A percentile compares a stretch with the other conserved stretches of the same genome.
These are phyloP conservation scores for Varroa destructor DNA, from an alignment of 1,140 invertebrate species.

Conservation along the genomic window DNA sequence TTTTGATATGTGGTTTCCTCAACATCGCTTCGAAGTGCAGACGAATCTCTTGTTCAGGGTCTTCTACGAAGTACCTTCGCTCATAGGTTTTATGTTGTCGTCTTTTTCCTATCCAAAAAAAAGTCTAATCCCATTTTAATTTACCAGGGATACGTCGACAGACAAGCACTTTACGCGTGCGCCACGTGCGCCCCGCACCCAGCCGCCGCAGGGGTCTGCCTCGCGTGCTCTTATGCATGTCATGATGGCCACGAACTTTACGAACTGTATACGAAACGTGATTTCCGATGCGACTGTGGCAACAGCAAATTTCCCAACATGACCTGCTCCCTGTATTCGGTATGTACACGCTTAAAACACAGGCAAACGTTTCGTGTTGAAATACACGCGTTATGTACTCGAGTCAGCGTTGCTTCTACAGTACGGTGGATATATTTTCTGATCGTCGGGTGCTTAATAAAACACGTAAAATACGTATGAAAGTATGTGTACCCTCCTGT, in stretches of 20 bases:
- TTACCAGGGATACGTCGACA: slow-evolving; percentile 70
- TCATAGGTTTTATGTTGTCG: too few species aligned
- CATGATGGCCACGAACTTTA: slow-evolving; percentile 90
- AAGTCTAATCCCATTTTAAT: slow-evolving; percentile 30
- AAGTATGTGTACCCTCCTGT: too few species aligned
- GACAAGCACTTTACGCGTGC: slow-evolving; percentile 91
- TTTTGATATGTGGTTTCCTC: too few species aligned
- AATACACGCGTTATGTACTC: neutral
- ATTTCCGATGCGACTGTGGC: slow-evolving; percentile 94
- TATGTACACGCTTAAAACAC: slow-evolving; percentile 39
- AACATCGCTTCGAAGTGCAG: too few species aligned
- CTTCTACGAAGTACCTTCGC: too few species aligned
- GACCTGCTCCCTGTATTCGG: slow-evolving; percentile 56
- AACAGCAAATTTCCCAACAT: slow-evolving; percentile 64
- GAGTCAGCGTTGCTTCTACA: neutral
- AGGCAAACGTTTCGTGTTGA: neutral
- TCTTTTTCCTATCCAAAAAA: neutral
- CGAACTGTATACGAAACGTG: slow-evolving; percentile 90
- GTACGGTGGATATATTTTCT: too few species aligned
- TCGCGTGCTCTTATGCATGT: slow-evolving; percentile 85
- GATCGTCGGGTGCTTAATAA: too few species aligned
- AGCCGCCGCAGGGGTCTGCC: slow-evolving; percentile 64
- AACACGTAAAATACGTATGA: too few species aligned
- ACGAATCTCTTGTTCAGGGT: too few species aligned
- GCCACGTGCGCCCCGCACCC: slow-evolving; percentile 60